These are phyloP conservation scores for Eutolmus rufibarbis DNA, from an alignment of 2,888 invertebrate genomes.

Conservation along the genomic window DNA sequence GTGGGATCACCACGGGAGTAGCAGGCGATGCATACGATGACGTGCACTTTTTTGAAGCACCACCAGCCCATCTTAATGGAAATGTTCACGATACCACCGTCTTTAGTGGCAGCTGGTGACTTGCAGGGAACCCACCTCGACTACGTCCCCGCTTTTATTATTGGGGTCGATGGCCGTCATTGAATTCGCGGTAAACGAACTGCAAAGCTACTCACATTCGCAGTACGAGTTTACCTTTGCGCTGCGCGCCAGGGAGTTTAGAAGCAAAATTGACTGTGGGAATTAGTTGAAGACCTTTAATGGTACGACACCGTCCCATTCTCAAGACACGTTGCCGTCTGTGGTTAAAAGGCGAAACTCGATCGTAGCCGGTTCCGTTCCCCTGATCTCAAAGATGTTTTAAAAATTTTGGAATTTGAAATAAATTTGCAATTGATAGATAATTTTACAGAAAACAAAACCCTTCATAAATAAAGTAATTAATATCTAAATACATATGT, in stretches of 20 bases:
- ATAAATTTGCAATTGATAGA: no score
- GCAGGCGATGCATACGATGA: not conserved
- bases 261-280: not conserved
- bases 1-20: not conserved
- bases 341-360: not conserved
- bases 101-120: not conserved
- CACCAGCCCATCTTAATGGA: not conserved
- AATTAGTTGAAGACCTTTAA: not conserved
- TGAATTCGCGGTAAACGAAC: conserved; percentile 36
- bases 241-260: not conserved
- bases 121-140: not conserved
- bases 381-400: no score
- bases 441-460: no score
- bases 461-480: no score
- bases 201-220: conserved; percentile 3
- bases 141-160: conserved; percentile 1
- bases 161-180: conserved; percentile 36
- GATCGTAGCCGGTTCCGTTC: not conserved
- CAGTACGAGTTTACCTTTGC: not conserved
- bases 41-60: not conserved
- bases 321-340: not conserved
- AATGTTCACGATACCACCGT: not conserved
- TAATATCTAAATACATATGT: no score
- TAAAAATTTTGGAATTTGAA: no score
- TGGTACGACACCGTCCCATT: not conserved